Conservation (phyloP, 2,888 invertebrate genomes). For the Lycophotia porphyrea region DNA sequence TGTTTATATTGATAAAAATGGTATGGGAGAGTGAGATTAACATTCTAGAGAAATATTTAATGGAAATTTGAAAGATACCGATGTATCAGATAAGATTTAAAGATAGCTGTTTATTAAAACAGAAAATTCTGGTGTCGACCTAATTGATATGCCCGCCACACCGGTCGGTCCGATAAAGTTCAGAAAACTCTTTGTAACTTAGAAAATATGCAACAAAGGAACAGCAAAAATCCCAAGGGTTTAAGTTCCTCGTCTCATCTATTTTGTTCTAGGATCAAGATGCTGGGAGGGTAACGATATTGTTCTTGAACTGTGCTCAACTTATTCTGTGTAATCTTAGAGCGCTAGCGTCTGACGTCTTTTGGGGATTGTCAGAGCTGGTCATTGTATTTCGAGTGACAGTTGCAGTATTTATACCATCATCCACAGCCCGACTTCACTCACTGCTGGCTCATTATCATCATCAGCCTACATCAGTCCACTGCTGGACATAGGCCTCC, state of each 20-base stretch:
- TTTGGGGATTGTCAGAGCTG: neutral
- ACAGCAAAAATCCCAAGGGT: slow-evolving; percentile 36
- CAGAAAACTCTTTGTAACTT: slow-evolving; percentile 41
- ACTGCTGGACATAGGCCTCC: no score
- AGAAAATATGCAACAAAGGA: slow-evolving; percentile 50
- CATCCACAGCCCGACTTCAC: no score
- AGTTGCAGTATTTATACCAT: neutral
- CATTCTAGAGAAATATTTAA: neutral
- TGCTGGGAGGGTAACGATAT: slow-evolving; percentile 26
- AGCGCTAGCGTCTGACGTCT: neutral
- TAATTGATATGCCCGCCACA: slow-evolving; percentile 47
- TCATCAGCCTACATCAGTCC: no score
- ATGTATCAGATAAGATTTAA: neutral
- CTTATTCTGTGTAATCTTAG: slow-evolving; percentile 25
- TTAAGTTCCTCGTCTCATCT: slow-evolving; percentile 22
- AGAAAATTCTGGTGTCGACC: slow-evolving; percentile 9
- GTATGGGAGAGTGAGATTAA: neutral
- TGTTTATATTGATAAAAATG: slow-evolving; percentile 6
- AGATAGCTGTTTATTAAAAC: neutral
- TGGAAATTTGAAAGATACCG: neutral
- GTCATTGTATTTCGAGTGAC: neutral
- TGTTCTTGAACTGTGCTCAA: slow-evolving; percentile 28
- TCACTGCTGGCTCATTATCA: no score
- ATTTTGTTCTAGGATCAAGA: slow-evolving; percentile 36
- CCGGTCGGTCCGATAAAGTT: slow-evolving; percentile 49